phyloP scores from a whole-genome alignment of 2,113 vertebrate genomes.

The Labeo rohita region DNA sequence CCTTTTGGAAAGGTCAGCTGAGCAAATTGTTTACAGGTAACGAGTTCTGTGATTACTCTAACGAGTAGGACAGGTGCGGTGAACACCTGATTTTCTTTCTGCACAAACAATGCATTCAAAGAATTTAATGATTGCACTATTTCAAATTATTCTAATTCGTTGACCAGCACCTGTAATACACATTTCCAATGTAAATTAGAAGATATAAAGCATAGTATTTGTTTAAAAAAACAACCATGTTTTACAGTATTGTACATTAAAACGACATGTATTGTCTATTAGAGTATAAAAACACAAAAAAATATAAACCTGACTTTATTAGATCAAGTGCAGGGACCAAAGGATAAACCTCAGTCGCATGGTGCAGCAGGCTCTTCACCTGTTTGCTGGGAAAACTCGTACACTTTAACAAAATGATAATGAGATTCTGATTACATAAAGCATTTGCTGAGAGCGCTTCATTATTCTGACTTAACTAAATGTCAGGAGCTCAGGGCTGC shows the following conservation, averaged over 20 bases:
- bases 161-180: too few relatives aligned
- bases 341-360: neutral
- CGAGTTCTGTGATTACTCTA: too few relatives aligned
- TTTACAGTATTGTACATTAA: neutral
- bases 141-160: too few relatives aligned
- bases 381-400: conserved; percentile 17
- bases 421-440: neutral
- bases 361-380: conserved; percentile 8
- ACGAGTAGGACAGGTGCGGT: too few relatives aligned
- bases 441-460: conserved; percentile 2
- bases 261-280: neutral
- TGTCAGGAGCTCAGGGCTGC: neutral
- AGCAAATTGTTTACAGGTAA: too few relatives aligned
- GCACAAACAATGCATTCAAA: too few relatives aligned
- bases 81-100: too few relatives aligned
- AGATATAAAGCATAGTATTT: neutral
- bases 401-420: neutral
- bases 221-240: neutral
- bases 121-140: too few relatives aligned
- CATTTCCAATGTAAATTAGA: neutral
- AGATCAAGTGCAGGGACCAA: neutral
- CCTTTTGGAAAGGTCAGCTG: too few relatives aligned
- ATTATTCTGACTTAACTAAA: neutral
- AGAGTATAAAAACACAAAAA: neutral
- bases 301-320: neutral